Evolutionary conservation across 2,797 vertebrate species (phyloP), one percentile per base, ranked within the genome.

Genomic region (Squalus acanthias): DNA sequence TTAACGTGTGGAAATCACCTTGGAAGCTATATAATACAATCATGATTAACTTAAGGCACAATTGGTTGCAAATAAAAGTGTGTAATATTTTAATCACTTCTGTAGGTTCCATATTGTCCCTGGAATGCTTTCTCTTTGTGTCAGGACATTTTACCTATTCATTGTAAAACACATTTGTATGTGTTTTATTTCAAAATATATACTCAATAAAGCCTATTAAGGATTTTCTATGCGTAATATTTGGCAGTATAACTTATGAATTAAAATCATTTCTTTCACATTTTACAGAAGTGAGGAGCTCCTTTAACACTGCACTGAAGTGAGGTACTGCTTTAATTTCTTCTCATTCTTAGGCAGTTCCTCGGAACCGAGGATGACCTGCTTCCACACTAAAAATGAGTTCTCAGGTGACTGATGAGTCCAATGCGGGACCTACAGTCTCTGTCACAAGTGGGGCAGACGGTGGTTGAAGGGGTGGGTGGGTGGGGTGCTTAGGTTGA

Each of bases 1-100:
- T 95, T 60, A 29, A 57, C 17, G 29, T 57, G 72, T 20, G 53
- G 10, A 57, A 95, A 29, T 60, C 69, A 29, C 50, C 6, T 72
- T 95, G 94, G 50, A 74, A 60, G 33, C n/a, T 69, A 9, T 69
- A 69, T 46, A 94, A 46, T 46, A 22, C 39, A 94, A 94, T 50
- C 69, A 60, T 9, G 26, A 74, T 95, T 29, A 53, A 95, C 13
- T 74, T 74, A 72, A 57, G 6, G 4, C 1, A 1, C 63, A 33
- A 39, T 24, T 22, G 24, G 29, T 20, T 76, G 53, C 29, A 17
- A 74, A 20, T 76, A 22, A 33, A n/a, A 76, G 17, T 20, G 70
- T 13, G 63, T 53, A 76, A 76, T 95, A 72, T 95, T 95, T 74
- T 20, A 95, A 95, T 72, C 70, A 65, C 13, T 92, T 92, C 17